These are phyloP conservation scores for Drosophila paulistorum DNA, from an alignment of 1,140 invertebrate genomes.

Conservation along the genomic window DNA sequence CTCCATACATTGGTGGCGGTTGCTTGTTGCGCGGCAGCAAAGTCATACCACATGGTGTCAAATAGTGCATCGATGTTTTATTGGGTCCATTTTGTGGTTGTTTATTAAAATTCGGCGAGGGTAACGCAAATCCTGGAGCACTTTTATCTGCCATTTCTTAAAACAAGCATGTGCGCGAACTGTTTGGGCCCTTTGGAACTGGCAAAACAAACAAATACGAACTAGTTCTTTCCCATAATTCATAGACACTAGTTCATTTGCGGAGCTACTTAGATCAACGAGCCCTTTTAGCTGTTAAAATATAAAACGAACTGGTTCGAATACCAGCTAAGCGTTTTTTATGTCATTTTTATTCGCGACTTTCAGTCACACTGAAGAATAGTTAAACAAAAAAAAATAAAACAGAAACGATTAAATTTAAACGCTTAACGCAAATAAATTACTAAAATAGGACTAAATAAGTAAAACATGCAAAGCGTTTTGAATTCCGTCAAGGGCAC, in stretches of 20 bases:
- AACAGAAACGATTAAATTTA: slow-evolving; percentile 21
- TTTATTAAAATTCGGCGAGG: slow-evolving; percentile 70
- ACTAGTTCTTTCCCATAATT: background rate
- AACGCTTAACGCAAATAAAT: slow-evolving; percentile 44
- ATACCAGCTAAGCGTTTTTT: background rate
- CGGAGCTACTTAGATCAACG: too few species aligned
- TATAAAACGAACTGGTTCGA: background rate
- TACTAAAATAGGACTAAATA: slow-evolving; percentile 34
- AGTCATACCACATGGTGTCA: slow-evolving; percentile 79
- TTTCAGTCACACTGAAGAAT: slow-evolving; percentile 31
- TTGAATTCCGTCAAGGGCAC: slow-evolving; percentile 97
- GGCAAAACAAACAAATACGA: background rate
- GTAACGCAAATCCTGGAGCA: slow-evolving; percentile 60
- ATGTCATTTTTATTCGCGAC: background rate
- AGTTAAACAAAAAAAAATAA: slow-evolving; percentile 20
- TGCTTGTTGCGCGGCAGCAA: slow-evolving; percentile 71
- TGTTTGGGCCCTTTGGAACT: background rate
- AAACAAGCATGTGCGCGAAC: slow-evolving; percentile 40
- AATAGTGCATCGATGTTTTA: slow-evolving; percentile 49
- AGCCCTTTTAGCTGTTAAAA: too few species aligned
- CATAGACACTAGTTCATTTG: too few species aligned
- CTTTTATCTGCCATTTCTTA: slow-evolving; percentile 50
- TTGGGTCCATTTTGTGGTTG: slow-evolving; percentile 29
- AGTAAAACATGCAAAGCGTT: slow-evolving; percentile 94
- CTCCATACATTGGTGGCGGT: slow-evolving; percentile 83